Conservation (phyloP, 2,797 vertebrate species). For the Argyrosomus regius region DNA sequence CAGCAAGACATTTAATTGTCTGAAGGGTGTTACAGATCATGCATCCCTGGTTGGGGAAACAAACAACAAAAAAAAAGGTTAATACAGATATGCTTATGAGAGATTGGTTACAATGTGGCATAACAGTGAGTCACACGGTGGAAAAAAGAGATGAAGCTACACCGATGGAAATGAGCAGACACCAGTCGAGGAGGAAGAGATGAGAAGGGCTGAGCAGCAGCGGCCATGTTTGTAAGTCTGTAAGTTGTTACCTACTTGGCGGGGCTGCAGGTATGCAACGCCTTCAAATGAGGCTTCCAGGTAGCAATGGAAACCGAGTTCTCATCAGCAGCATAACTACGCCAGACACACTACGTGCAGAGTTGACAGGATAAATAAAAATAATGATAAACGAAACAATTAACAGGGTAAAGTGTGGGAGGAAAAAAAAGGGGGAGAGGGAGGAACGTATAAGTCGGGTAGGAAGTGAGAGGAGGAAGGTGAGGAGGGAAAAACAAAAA, state of each 20-base stretch:
- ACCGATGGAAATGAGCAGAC: constrained; percentile 45
- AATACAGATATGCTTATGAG: constrained; percentile 1
- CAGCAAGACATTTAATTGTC: constrained; percentile 3
- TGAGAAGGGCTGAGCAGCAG: constrained; percentile 77
- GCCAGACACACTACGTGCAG: constrained; percentile 97
- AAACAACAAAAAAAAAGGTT: not conserved
- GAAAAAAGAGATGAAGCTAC: constrained; percentile 40
- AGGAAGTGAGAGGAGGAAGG: constrained; percentile 44
- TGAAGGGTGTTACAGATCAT: constrained; percentile 16
- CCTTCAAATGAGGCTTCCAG: constrained; percentile 99
- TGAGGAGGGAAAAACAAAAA: constrained; percentile 74
- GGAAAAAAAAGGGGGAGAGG: constrained; percentile 71
- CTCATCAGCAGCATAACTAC: constrained; percentile 99
- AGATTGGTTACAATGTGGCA: constrained; percentile 15
- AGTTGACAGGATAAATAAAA: constrained; percentile 81
- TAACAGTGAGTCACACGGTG: constrained; percentile 17
- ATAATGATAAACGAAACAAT: constrained; percentile 65
- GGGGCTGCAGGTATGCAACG: constrained; percentile 98
- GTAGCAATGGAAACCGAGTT: constrained; percentile 99
- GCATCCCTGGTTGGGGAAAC: constrained; percentile 27
- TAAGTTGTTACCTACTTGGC: constrained; percentile 95
- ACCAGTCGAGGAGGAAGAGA: constrained; percentile 33
- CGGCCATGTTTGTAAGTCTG: constrained; percentile 84
- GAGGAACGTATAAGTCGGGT: constrained; percentile 78
- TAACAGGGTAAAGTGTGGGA: constrained; percentile 66